A percentile compares a stretch with the other conserved stretches of the same genome.
phyloP scores from a whole-genome alignment of 2,888 invertebrate species.

The Thera britannica region DNA sequence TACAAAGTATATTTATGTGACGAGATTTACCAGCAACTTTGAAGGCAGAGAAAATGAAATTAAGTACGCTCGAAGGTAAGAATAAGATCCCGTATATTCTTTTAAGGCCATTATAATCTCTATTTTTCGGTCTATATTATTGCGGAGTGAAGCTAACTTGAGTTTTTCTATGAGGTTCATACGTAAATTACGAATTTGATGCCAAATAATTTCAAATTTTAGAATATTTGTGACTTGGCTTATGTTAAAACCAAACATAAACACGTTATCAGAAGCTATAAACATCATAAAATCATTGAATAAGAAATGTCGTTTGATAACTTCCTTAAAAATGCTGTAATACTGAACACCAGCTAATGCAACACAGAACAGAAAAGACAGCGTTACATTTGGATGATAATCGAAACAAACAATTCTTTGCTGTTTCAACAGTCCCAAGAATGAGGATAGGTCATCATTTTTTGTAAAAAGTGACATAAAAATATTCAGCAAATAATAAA shows the following conservation, averaged over 20 bases:
- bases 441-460: neutral
- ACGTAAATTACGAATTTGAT: neutral
- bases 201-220: slow-evolving; percentile 3
- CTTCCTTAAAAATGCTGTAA: neutral
- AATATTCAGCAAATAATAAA: neutral
- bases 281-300: neutral
- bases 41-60: neutral
- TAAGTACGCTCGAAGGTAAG: neutral
- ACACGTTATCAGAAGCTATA: neutral
- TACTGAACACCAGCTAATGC: neutral
- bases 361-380: neutral
- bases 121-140: neutral
- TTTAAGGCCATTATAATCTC: neutral
- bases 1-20: neutral
- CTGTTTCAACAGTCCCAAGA: neutral
- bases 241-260: neutral
- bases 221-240: neutral
- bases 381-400: neutral
- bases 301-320: neutral
- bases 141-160: neutral
- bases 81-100: neutral
- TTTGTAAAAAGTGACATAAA: slow-evolving; percentile 3
- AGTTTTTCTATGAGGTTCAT: neutral
- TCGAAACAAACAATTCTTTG: neutral
- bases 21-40: neutral